Percentiles rank a stretch among this genome's conserved stretches.
Evolutionary conservation across 2,113 vertebrate species (phyloP).

Genomic region (Chionodraco myersi): DNA sequence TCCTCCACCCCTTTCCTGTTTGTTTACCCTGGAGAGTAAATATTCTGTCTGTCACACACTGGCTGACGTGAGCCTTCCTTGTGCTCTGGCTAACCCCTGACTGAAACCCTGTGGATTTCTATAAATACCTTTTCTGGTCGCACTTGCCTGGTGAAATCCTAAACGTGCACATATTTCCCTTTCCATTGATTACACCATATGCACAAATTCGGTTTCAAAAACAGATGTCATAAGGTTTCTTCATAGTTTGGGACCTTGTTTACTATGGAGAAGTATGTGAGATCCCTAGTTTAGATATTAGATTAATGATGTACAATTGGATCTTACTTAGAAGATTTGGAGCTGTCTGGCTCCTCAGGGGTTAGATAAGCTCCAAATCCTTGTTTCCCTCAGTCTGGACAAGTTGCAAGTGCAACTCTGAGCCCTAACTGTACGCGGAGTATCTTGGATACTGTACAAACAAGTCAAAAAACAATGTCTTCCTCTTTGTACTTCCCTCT

Average conservation of each 20-base stretch:
- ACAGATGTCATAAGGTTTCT: background rate
- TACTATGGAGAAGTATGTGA: background rate
- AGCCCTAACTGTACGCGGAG: conserved; percentile 36
- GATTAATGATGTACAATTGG: conserved; percentile 68
- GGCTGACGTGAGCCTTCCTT: conserved; percentile 31
- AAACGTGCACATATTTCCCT: conserved; percentile 4
- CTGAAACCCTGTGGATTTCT: conserved; percentile 43
- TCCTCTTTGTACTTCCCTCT: background rate
- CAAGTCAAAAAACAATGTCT: background rate
- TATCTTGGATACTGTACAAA: conserved; percentile 1
- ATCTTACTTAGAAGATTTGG: conserved; percentile 72
- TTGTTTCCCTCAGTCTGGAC: conserved; percentile 61
- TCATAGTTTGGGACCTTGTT: background rate
- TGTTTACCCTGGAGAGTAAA: conserved; percentile 61
- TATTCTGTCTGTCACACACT: conserved; percentile 28
- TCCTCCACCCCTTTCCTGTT: conserved; percentile 61
- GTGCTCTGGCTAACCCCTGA: conserved; percentile 45
- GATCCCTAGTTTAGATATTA: conserved; percentile 28
- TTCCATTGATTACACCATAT: background rate
- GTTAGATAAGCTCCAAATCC: conserved; percentile 75
- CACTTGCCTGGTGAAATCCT: conserved; percentile 15
- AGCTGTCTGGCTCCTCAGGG: conserved; percentile 62
- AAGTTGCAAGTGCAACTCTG: conserved; percentile 28
- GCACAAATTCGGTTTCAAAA: background rate
- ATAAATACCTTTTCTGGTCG: conserved; percentile 52